Evolutionary conservation across 2,888 invertebrate genomes (phyloP).

Genomic region (Phorcus lineatus): DNA sequence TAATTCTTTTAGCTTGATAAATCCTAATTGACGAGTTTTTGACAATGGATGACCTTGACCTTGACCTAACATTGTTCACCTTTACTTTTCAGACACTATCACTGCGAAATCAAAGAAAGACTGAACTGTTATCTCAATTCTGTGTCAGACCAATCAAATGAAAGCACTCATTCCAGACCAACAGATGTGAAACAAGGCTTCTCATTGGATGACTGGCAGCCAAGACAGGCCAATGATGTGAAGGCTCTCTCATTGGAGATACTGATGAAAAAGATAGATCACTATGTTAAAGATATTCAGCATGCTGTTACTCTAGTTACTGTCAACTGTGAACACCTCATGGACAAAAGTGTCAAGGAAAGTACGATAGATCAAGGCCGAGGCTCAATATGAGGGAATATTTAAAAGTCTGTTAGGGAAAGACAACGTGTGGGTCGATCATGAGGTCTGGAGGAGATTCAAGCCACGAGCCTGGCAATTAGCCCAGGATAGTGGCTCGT

Average conservation of each 20-base stretch:
- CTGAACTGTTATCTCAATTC: conserved; percentile 27
- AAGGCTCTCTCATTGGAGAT: conserved; percentile 46
- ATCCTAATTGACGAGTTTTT: too few species aligned
- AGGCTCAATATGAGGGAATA: background rate
- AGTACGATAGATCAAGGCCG: background rate
- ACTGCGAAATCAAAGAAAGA: conserved; percentile 48
- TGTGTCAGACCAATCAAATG: conserved; percentile 43
- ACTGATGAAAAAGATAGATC: conserved; percentile 51
- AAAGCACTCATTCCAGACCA: conserved; percentile 19
- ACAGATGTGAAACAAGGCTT: conserved; percentile 42
- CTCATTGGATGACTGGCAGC: conserved; percentile 34
- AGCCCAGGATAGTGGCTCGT: too few species aligned
- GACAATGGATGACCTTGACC: too few species aligned
- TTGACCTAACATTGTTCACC: background rate
- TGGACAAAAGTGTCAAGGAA: background rate
- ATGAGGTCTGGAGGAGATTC: too few species aligned
- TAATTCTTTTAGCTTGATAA: too few species aligned
- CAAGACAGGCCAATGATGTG: conserved; percentile 40
- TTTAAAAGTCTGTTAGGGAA: too few species aligned
- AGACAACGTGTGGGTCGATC: too few species aligned
- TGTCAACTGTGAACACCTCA: conserved; percentile 41
- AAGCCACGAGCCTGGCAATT: too few species aligned
- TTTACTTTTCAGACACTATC: conserved; percentile 47
- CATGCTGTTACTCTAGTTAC: conserved; percentile 39
- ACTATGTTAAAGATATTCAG: conserved; percentile 49